Base-by-base conservation (phyloP, 2,797 vertebrate genomes). In the Clamator glandarius region DNA sequence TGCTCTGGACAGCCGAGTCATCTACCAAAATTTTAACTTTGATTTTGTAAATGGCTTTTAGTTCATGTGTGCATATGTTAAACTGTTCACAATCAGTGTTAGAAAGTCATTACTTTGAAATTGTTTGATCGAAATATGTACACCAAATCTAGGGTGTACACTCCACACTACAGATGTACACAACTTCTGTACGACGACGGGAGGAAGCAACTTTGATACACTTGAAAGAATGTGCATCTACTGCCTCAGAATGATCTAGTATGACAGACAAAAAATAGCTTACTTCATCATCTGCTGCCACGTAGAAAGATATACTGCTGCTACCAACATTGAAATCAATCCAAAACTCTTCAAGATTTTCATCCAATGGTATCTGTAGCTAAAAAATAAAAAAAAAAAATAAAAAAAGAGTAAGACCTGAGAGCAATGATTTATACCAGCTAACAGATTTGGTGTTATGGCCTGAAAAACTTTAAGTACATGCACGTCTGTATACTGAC, bases 281-380 rank as follows among this genome's bases (percentile, higher is more conserved):
- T 97, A 98, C 98, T 93, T 98, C 88, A 92, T 97, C 97, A 79
- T 98, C 98, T 89, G 97, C 95, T 89, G 98, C 95, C 96, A 98
- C 98, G 90, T 99, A 99, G 97, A 99, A 99, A 15, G 99, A 99
- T 63, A 99, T 96, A 92, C 98, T 99, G 89, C 97, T 98, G 94
- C 99, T 99, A 70, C 98, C 98, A 57, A 98, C 42, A 84, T 99
- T 99, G 96, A 99, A 99, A 97, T 99, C 99, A 57, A 99, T 97
- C 99, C 99, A 99, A 94, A 99, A 99, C 36, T 98, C 98, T 86
- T 99, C 98, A 89, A 99, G 98, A 63, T 99, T 99, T 78, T 99
- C 98, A 98, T 99, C 99, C 67, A 96, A 31, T 12, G 99, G 99
- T 96, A 98, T 98, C 72, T 98, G 97, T n/a, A 99, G 97, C 99